Evolutionary conservation across 2,797 vertebrate species (phyloP).

Genomic region (Myotis pilosus): DNA sequence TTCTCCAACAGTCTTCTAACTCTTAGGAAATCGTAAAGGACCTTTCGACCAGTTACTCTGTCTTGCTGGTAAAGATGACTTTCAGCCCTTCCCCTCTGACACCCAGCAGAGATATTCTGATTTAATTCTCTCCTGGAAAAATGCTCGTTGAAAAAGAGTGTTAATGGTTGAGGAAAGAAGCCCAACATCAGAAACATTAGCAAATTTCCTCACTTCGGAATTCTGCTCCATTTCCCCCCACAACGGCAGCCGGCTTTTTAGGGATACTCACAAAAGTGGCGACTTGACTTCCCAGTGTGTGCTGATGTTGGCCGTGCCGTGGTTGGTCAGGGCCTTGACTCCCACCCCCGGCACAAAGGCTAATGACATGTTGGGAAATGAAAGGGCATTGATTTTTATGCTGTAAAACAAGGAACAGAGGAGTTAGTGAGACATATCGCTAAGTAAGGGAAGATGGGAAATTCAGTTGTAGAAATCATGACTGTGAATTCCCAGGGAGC

Average conservation of each 20-base stretch:
- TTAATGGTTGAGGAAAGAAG: background rate
- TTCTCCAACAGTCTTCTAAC: background rate
- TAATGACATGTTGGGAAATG: conserved; percentile 79
- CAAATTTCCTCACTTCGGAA: background rate
- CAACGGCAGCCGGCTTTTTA: background rate
- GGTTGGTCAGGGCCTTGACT: conserved; percentile 73
- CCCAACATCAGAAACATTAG: background rate
- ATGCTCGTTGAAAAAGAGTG: background rate
- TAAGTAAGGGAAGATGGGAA: background rate
- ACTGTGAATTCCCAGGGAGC: background rate
- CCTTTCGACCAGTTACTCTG: background rate
- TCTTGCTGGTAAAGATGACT: background rate
- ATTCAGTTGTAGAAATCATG: background rate
- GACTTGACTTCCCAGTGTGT: conserved; percentile 72
- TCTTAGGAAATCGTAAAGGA: background rate
- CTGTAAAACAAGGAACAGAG: conserved; percentile 69
- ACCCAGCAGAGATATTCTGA: background rate
- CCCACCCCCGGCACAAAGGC: conserved; percentile 78
- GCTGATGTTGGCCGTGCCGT: conserved; percentile 73
- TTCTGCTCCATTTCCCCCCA: background rate
- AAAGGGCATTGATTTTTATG: conserved; percentile 77
- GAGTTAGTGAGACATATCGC: background rate
- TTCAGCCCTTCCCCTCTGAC: background rate
- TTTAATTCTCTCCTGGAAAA: background rate
- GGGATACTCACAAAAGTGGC: conserved; percentile 79